Evolutionary conservation across 2,797 vertebrate species (phyloP).

Genomic region (Salarias fasciatus): DNA sequence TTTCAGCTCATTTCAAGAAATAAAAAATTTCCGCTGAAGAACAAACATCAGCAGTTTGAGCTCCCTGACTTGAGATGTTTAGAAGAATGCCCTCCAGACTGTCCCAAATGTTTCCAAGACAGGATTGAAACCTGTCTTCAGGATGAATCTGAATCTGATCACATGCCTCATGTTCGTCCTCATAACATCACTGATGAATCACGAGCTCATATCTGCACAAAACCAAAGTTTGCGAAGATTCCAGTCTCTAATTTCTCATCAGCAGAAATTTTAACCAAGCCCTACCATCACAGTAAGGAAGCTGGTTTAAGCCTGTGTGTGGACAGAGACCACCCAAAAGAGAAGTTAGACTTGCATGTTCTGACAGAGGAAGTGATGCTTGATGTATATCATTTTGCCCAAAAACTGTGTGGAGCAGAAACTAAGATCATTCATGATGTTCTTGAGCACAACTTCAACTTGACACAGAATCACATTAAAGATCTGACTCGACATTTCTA

Average conservation of each 20-base stretch:
- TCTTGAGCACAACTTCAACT: constrained; percentile 41
- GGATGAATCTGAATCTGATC: not conserved
- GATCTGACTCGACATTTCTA: not conserved
- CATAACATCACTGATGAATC: not conserved
- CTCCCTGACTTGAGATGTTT: constrained; percentile 8
- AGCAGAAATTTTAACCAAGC: constrained; percentile 2
- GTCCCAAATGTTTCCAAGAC: constrained; percentile 34
- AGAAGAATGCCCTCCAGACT: not conserved
- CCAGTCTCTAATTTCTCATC: not conserved
- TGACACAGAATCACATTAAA: not conserved
- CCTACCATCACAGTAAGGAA: constrained; percentile 17
- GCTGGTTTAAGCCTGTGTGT: constrained; percentile 29
- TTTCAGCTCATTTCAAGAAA: not conserved
- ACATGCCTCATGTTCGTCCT: not conserved
- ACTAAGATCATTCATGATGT: constrained; percentile 2
- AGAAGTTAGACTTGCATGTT: not conserved
- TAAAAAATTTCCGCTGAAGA: fast-evolving
- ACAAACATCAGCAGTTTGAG: constrained; percentile 12
- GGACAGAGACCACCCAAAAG: constrained; percentile 11
- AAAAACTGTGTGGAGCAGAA: constrained; percentile 11
- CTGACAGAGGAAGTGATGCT: constrained; percentile 9
- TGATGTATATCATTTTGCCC: constrained; percentile 20
- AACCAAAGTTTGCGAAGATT: constrained; percentile 3
- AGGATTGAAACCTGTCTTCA: not conserved
- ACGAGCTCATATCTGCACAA: not conserved